Evolutionary conservation across 2,113 vertebrate genomes (phyloP).

Genomic region (Gopherus evgoodei): DNA sequence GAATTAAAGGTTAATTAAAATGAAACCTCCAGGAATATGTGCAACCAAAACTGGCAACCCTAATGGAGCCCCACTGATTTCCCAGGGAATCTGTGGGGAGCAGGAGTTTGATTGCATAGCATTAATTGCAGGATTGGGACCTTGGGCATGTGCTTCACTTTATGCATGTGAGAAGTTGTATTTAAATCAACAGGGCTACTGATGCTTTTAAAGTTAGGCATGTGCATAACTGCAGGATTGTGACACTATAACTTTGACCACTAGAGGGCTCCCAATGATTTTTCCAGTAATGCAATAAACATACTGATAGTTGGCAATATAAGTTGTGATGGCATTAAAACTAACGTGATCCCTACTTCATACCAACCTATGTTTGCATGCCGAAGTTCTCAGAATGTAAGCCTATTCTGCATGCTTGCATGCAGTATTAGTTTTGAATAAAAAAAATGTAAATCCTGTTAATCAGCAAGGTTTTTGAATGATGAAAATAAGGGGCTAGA

Average conservation of each 20-base stretch:
- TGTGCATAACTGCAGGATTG: not conserved
- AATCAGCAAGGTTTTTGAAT: not conserved
- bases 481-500: not conserved
- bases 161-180: not conserved
- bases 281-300: not conserved
- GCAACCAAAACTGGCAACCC: not conserved
- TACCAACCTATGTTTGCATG: not conserved
- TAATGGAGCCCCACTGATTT: not conserved
- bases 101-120: not conserved
- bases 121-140: not conserved
- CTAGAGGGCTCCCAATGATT: not conserved
- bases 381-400: too few species aligned
- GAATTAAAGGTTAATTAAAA: not conserved
- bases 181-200: not conserved
- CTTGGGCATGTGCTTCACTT: not conserved
- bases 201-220: not conserved
- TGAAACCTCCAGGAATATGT: not conserved
- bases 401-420: not conserved
- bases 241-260: not conserved
- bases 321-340: not conserved
- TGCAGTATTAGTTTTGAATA: not conserved
- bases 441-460: not conserved
- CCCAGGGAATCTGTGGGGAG: not conserved
- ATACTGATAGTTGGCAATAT: not conserved
- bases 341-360: not conserved